These are phyloP conservation scores for Epinotia ramella DNA, from an alignment of 2,888 invertebrate species.

Conservation along the genomic window DNA sequence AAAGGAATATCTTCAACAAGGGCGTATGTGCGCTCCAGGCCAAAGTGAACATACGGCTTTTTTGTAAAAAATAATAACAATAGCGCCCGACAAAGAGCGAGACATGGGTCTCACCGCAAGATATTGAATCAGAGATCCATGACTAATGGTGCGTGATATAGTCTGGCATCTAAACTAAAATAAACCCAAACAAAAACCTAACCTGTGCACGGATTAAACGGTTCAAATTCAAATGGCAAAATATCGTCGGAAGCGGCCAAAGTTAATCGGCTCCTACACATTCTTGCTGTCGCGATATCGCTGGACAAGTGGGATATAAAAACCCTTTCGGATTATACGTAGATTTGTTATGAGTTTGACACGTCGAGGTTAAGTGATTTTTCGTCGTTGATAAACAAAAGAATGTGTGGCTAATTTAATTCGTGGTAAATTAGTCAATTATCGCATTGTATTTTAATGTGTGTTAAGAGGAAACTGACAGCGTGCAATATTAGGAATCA, in stretches of 20 bases:
- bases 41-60: constrained; percentile 12
- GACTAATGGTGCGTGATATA: constrained; percentile 53
- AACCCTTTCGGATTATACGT: constrained; percentile 38
- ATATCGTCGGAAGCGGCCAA: neutral
- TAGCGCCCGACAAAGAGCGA: constrained; percentile 53
- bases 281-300: constrained; percentile 65
- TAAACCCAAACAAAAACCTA: neutral
- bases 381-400: constrained; percentile 17
- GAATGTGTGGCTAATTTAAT: constrained; percentile 15
- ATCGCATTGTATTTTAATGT: constrained; percentile 25
- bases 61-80: constrained; percentile 54
- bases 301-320: constrained; percentile 49
- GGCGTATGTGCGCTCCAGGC: constrained; percentile 7
- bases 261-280: constrained; percentile 48
- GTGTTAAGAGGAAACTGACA: neutral
- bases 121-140: constrained; percentile 62
- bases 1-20: constrained; percentile 54
- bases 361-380: constrained; percentile 26
- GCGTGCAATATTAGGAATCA: constrained; percentile 1
- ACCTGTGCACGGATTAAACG: neutral
- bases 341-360: constrained; percentile 39
- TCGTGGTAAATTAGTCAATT: constrained; percentile 14
- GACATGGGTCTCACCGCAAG: constrained; percentile 53
- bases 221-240: constrained; percentile 11
- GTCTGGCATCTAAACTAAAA: constrained; percentile 8